A percentile compares a stretch with the other conserved stretches of the same genome.
These are phyloP conservation scores for Drosophila antonietae DNA, from an alignment of 2,888 invertebrate species.

Conservation along the genomic window DNA sequence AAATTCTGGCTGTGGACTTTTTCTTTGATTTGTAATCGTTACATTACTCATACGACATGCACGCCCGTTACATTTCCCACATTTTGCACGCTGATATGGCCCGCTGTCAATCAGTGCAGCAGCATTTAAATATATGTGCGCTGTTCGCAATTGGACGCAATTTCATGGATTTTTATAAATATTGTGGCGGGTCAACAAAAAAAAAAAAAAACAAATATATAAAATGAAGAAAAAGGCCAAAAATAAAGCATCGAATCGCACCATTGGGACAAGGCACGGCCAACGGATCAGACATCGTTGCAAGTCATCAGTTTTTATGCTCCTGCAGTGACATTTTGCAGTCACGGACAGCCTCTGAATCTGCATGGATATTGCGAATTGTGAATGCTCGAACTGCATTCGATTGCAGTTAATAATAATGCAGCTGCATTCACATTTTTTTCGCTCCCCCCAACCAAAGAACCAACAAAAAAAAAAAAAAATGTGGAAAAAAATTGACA, in stretches of 20 bases:
- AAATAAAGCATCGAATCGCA: slow-evolving; percentile 44
- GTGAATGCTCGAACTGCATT: slow-evolving; percentile 22
- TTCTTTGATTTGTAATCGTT: slow-evolving; percentile 33
- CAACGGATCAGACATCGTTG: slow-evolving; percentile 63
- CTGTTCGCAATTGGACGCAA: slow-evolving; percentile 33
- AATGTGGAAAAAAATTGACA: slow-evolving; percentile 6
- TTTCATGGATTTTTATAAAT: slow-evolving; percentile 72
- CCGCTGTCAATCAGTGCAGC: slow-evolving; percentile 73
- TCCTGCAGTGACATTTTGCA: slow-evolving; percentile 68
- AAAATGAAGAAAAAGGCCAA: background rate
- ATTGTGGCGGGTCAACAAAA: slow-evolving; percentile 16
- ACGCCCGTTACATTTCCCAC: slow-evolving; percentile 24
- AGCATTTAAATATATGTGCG: slow-evolving; percentile 70
- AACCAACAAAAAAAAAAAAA: background rate
- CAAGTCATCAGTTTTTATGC: slow-evolving; percentile 79
- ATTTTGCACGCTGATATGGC: slow-evolving; percentile 57
- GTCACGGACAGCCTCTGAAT: slow-evolving; percentile 31
- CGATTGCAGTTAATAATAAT: slow-evolving; percentile 60
- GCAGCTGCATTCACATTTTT: slow-evolving; percentile 20
- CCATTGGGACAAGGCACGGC: slow-evolving; percentile 61
- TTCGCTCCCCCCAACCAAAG: background rate
- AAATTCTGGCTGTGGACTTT: slow-evolving; percentile 7
- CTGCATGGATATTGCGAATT: slow-evolving; percentile 55
- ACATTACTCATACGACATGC: slow-evolving; percentile 73
- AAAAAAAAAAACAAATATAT: slow-evolving; percentile 7